Evolutionary conservation across 2,797 vertebrate species (phyloP), one percentile per base, ranked within the genome.

Genomic region (Scarus forsteni): DNA sequence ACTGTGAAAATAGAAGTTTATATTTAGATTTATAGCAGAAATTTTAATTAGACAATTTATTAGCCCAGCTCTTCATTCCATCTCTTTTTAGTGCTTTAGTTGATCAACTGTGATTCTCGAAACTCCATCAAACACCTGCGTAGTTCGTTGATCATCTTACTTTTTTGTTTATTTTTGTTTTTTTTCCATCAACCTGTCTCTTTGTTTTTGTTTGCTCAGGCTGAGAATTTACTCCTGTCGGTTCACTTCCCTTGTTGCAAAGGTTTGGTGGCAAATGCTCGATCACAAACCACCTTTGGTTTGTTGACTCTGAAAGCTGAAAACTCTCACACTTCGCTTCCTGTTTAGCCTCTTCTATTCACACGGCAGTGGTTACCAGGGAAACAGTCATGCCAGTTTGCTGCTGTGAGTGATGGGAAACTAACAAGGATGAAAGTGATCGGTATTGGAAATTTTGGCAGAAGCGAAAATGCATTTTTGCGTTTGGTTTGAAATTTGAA

Each of bases 281-380:
- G 38, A 60, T 86, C 44, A 53, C 56, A 52, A 35, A 40, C 11
- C 38, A 73, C 10, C 54, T 35, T 19, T 56, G 77, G 63, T 78
- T 74, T 60, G 34, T 63, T 57, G 68, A 57, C 68, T 61, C 40
- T 48, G 55, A 85, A 50, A 66, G 60, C 74, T 82, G 27, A 73
- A 18, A 60, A 49, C 8, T 36, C 65, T 75, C 75, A 54, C 27
- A 14, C 62, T 67, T 66, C n/a, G 71, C 85, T 92, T 91, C 87
- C 86, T 93, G 89, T 91, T 91, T 88, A 77, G 78, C 83, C 63
- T 63, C 36, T 16, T 40, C 10, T 60, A 45, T 61, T 77, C 50
- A 64, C 66, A 58, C 9, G 7, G 43, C n/a, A 15, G 11, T 3
- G 10, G 39, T 72, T 84, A 76, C 74, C 59, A 44, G 79, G 66